Evolutionary conservation across 2,113 vertebrate genomes (phyloP).

Genomic region (Illadopsis cleaveri): DNA sequence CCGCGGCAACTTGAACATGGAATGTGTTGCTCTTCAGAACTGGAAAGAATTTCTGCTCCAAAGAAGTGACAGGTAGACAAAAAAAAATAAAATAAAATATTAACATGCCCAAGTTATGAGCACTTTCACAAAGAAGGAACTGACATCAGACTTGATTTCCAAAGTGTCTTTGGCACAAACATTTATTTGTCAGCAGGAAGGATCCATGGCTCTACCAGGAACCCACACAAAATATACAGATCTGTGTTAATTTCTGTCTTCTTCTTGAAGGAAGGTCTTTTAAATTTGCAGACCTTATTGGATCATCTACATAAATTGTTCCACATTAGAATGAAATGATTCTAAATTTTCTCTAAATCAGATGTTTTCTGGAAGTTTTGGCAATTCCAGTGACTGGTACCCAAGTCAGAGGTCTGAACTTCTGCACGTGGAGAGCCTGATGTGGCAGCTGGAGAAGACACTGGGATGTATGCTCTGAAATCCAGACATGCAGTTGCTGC

Average conservation of each 20-base stretch:
- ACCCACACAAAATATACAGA: neutral
- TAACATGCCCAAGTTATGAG: fast-evolving
- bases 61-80: neutral
- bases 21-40: neutral
- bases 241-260: neutral
- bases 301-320: neutral
- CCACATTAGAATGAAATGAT: neutral
- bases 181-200: neutral
- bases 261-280: neutral
- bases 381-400: neutral
- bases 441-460: neutral
- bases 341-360: neutral
- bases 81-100: neutral
- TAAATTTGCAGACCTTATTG: neutral
- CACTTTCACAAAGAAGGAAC: neutral
- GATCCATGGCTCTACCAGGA: neutral
- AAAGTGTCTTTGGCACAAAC: neutral
- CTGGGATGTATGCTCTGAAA: neutral
- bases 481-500: neutral
- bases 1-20: no score
- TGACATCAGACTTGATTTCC: neutral
- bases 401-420: neutral
- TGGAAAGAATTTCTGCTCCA: neutral
- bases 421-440: neutral
- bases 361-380: neutral